Percentiles rank a stretch among this genome's conserved stretches.
These are phyloP conservation scores for Podilymbus podiceps DNA, from an alignment of 2,113 vertebrate species.

Conservation along the genomic window DNA sequence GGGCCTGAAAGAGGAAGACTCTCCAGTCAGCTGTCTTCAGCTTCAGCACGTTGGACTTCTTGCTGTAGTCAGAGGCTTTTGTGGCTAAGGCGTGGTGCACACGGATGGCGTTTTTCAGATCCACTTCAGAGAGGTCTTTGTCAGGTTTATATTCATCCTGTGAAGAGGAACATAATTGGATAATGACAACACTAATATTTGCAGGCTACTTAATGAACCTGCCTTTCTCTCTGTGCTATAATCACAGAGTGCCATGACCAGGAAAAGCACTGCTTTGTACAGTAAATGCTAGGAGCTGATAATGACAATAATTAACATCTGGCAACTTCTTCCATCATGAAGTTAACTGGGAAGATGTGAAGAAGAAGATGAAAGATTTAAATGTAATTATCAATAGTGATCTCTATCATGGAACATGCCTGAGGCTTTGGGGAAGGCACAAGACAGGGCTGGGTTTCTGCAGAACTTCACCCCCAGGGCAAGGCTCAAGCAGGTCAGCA, in stretches of 20 bases:
- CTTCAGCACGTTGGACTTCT: constrained; percentile 91
- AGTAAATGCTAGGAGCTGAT: constrained; percentile 26
- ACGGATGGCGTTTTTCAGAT: constrained; percentile 93
- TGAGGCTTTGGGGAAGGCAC: not conserved
- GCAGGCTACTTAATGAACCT: constrained; percentile 11
- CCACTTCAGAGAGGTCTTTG: constrained; percentile 92
- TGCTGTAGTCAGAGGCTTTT: constrained; percentile 94
- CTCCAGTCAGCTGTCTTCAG: constrained; percentile 98
- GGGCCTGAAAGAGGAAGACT: constrained; percentile 94
- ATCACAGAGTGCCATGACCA: constrained; percentile 27
- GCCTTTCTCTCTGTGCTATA: not conserved
- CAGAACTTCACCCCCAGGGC: not conserved
- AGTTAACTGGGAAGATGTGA: constrained; percentile 37
- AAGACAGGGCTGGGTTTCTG: not conserved
- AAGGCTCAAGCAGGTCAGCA: not conserved
- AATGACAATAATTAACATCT: constrained; percentile 67
- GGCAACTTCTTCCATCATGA: constrained; percentile 44
- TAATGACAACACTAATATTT: constrained; percentile 37
- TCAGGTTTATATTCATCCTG: constrained; percentile 97
- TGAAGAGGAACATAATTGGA: constrained; percentile 39
- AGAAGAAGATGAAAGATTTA: constrained; percentile 53
- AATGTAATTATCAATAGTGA: constrained; percentile 18
- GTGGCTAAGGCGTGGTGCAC: constrained; percentile 94
- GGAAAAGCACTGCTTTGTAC: constrained; percentile 29
- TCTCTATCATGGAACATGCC: not conserved